Percentiles rank a stretch among this genome's conserved stretches.
Conservation (phyloP, 2,113 vertebrate species). For the Butorides virescens region DNA sequence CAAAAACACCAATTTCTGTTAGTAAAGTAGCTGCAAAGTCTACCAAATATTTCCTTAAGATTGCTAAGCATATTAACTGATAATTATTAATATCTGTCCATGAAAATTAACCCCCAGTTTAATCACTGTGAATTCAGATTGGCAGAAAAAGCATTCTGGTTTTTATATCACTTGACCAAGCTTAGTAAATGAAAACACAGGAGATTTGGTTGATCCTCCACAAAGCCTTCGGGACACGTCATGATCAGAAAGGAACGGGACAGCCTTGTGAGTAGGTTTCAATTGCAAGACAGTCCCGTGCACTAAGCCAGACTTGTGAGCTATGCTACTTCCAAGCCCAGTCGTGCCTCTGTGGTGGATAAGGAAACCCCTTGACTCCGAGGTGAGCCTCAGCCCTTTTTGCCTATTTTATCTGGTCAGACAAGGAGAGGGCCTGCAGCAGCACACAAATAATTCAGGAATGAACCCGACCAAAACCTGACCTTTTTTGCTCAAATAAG, state of each 20-base stretch:
- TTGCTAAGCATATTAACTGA: conserved; percentile 7
- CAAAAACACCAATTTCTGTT: background rate
- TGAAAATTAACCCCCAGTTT: background rate
- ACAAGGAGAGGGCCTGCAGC: background rate
- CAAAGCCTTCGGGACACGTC: background rate
- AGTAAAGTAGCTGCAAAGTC: background rate
- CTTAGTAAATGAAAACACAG: conserved; percentile 18
- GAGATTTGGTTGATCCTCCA: conserved; percentile 13
- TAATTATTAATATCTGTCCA: background rate
- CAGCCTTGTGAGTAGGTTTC: background rate
- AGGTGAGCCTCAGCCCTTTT: background rate
- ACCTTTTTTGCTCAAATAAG: rapidly evolving
- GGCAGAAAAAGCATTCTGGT: background rate
- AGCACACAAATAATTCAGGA: background rate
- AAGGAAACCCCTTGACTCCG: rapidly evolving
- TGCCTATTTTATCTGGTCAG: background rate
- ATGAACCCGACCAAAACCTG: background rate
- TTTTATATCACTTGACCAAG: background rate
- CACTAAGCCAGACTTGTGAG: background rate
- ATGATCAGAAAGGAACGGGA: background rate
- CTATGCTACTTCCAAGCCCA: background rate
- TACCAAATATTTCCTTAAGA: background rate
- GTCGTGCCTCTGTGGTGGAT: background rate
- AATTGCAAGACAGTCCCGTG: background rate
- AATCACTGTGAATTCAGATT: background rate